Evolutionary conservation across 2,888 invertebrate genomes (phyloP).

Genomic region (Drosophila falleni): DNA sequence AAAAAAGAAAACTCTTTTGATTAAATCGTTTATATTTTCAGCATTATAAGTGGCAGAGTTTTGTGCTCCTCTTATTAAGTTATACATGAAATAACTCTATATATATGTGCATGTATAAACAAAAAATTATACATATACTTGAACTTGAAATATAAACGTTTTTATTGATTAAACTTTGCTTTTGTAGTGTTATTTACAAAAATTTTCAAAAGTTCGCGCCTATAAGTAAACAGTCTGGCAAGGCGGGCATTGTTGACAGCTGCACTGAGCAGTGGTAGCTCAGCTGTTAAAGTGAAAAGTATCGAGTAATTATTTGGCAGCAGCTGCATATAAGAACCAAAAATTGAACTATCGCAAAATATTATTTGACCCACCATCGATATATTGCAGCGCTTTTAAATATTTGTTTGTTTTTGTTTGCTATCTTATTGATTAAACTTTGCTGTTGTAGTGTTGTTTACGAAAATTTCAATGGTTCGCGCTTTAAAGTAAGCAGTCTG

Average conservation of each 20-base stretch:
- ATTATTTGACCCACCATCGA: too few relatives aligned
- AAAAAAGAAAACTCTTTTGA: slow-evolving; percentile 37
- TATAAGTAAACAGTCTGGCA: slow-evolving; percentile 18
- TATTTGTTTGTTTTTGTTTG: too few relatives aligned
- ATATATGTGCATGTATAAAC: slow-evolving; percentile 38
- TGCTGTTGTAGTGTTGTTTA: too few relatives aligned
- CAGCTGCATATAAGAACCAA: background rate
- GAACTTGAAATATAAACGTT: slow-evolving; percentile 74
- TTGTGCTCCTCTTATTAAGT: slow-evolving; percentile 45
- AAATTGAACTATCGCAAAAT: too few relatives aligned
- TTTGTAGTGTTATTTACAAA: background rate
- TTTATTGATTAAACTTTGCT: slow-evolving; percentile 63
- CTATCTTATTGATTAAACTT: too few relatives aligned
- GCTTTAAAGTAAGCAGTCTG: too few relatives aligned
- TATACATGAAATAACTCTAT: slow-evolving; percentile 47
- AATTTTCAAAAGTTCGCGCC: slow-evolving; percentile 25
- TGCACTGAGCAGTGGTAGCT: slow-evolving; percentile 30
- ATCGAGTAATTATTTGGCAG: slow-evolving; percentile 25
- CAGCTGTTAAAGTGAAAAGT: slow-evolving; percentile 23
- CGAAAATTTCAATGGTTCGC: too few relatives aligned
- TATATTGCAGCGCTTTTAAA: too few relatives aligned
- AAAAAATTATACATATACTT: slow-evolving; percentile 58
- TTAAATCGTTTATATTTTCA: slow-evolving; percentile 28
- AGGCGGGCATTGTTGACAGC: slow-evolving; percentile 4
- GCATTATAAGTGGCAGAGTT: slow-evolving; percentile 47